Base-by-base conservation (phyloP, 2,888 invertebrate species). In the Graphium colonna region DNA sequence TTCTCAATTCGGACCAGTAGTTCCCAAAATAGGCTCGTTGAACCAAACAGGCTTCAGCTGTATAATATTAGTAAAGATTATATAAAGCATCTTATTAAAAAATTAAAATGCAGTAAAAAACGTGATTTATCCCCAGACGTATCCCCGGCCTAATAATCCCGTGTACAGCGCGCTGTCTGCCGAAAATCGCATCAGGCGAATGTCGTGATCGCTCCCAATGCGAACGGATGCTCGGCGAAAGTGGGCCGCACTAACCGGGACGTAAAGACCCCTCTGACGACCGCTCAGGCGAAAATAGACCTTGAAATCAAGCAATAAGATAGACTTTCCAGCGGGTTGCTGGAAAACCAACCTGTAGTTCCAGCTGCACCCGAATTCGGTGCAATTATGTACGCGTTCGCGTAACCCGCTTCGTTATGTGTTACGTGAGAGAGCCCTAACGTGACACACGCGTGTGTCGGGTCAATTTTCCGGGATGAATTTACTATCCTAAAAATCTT, bases 111-210 rank as follows among this genome's bases (percentile, higher is more conserved):
- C n/a, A n/a, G n/a, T n/a, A n/a, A n/a, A n/a, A n/a, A n/a, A n/a
- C n/a, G n/a, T n/a, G n/a, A n/a, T n/a, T 5, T 42, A 55, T 64
- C 57, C 58, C 15, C 28, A 55, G 49, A 61, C 39, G 53, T 44
- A 52, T 56, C 53, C 1, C 26, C 47, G 41, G 44, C 41, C 45
- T n/a, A 10, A 17, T 47, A 46, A 31, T 40, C 28, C 31, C 3
- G 33, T 56, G 53, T 56, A 52, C 50, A 45, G 21, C 51, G 45
- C 41, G 45, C 65, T 64, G 69, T 64, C 65, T n/a, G 66, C 71
- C 65, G 69, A 75, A 77, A 75, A 75, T 75, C 77, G 63, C 67
- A 72, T 75, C 73, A 75, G 67, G 68, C 72, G 71, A 73, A 73
- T 68, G 73, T 71, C 69, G 53, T 63, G 65, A 63, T 67, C 67